Conservation (phyloP, 2,113 vertebrate genomes). For the Mormoops blainvillei region DNA sequence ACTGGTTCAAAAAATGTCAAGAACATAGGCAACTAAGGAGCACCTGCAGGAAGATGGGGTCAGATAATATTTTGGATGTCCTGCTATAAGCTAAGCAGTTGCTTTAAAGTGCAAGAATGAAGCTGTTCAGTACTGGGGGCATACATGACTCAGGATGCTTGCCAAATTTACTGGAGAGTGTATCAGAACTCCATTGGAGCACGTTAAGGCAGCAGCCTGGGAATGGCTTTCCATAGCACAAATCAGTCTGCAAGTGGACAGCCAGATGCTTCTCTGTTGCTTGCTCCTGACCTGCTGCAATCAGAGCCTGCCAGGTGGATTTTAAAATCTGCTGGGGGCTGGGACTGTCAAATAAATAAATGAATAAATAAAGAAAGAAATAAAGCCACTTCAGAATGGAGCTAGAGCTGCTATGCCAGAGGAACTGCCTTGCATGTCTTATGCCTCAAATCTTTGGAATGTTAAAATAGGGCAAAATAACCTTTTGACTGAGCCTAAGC, state of each 20-base stretch:
- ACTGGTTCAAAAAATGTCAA: background rate
- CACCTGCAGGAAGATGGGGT: background rate
- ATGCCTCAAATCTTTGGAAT: background rate
- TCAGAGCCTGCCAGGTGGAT: background rate
- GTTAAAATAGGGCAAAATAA: background rate
- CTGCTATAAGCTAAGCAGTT: fast-evolving
- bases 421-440: background rate
- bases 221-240: fast-evolving
- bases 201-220: fast-evolving
- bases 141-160: fast-evolving
- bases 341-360: background rate
- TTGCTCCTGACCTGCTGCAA: background rate
- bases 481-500: background rate
- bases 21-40: background rate
- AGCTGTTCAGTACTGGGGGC: fast-evolving
- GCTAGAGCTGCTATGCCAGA: background rate
- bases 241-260: fast-evolving
- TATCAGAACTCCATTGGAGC: fast-evolving
- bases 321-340: fast-evolving
- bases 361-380: background rate
- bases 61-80: background rate
- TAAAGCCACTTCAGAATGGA: background rate
- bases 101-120: background rate
- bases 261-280: fast-evolving
- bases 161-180: fast-evolving